A percentile compares a stretch with the other conserved stretches of the same genome.
phyloP scores from a whole-genome alignment of 2,888 invertebrate species.

The Neoaliturus tenellus region DNA sequence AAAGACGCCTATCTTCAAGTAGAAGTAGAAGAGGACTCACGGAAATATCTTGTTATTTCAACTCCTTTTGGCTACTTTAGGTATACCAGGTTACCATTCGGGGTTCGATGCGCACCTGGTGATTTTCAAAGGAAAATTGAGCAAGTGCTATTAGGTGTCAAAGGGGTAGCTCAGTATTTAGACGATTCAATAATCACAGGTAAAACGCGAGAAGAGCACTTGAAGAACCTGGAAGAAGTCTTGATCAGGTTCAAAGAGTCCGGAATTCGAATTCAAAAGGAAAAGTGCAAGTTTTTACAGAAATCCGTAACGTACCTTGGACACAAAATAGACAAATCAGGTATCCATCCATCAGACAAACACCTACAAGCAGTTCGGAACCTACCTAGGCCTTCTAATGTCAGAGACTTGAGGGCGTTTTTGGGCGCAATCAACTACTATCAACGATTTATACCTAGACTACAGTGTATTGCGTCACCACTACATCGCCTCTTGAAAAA shows the following conservation, averaged over 20 bases:
- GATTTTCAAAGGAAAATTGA: slow-evolving; percentile 4
- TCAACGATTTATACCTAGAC: too few relatives aligned
- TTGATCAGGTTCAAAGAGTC: background rate
- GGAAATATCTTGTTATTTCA: slow-evolving; percentile 45
- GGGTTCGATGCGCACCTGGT: too few relatives aligned
- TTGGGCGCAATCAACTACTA: background rate
- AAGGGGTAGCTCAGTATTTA: too few relatives aligned
- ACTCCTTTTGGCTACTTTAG: background rate
- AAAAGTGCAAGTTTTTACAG: background rate
- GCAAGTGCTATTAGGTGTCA: background rate
- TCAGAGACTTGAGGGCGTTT: background rate
- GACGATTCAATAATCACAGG: background rate
- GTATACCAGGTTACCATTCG: too few relatives aligned
- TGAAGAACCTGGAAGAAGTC: background rate
- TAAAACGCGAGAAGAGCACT: background rate
- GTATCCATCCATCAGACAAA: too few relatives aligned
- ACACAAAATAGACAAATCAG: too few relatives aligned
- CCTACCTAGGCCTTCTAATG: too few relatives aligned
- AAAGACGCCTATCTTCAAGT: too few relatives aligned
- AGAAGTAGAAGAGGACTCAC: background rate
- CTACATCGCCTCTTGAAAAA: too few relatives aligned
- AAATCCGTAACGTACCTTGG: background rate
- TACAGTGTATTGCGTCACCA: too few relatives aligned
- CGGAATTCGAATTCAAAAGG: too few relatives aligned
- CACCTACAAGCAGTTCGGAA: too few relatives aligned